Evolutionary conservation across 2,113 vertebrate species (phyloP).

Genomic region (human): DNA sequence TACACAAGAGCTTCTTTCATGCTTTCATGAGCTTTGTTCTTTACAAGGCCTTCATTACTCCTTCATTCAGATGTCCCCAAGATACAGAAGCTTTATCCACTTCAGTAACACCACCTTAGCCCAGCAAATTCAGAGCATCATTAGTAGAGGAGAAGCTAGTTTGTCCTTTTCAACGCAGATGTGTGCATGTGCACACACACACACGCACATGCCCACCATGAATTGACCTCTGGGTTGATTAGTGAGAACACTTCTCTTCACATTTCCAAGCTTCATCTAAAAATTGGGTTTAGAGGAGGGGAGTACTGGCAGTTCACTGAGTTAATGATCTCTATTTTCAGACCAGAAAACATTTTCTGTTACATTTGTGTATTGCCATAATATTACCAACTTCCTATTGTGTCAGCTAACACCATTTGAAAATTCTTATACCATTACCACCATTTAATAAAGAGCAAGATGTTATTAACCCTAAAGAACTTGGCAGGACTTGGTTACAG

Average conservation of each 20-base stretch:
- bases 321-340: background rate
- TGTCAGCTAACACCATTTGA: background rate
- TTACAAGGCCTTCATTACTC: background rate
- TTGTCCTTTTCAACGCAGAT: background rate
- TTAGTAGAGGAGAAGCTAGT: background rate
- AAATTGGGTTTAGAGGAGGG: background rate
- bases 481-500: background rate
- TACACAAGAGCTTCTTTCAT: background rate
- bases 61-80: background rate
- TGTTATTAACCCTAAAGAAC: background rate
- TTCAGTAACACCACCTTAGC: background rate
- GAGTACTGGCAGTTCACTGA: background rate
- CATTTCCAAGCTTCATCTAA: background rate
- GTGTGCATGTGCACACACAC: rapidly evolving
- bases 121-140: background rate
- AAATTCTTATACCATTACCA: background rate
- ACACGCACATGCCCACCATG: too few relatives aligned
- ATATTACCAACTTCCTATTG: background rate
- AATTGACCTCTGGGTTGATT: background rate
- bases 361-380: background rate
- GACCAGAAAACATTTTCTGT: background rate
- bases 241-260: background rate
- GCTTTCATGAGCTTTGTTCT: background rate
- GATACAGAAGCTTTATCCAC: background rate
- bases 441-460: background rate